A percentile compares a stretch with the other conserved stretches of the same genome.
Evolutionary conservation across 1,140 invertebrate species (phyloP).

Genomic region (Cotesia chilonis): DNA sequence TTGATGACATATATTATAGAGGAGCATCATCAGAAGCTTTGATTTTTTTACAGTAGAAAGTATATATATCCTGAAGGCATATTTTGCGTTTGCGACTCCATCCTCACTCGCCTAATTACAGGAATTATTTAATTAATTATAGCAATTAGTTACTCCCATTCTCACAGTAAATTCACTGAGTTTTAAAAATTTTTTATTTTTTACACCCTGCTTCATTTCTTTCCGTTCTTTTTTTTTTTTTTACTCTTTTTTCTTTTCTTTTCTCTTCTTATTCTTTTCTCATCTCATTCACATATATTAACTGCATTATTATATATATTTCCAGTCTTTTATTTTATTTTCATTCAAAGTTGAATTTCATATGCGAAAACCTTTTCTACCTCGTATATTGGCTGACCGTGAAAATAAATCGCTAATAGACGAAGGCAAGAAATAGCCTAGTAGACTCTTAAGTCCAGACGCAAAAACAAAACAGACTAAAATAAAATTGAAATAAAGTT

Average conservation of each 20-base stretch:
- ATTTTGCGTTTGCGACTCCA: constrained; percentile 28
- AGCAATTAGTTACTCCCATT: constrained; percentile 48
- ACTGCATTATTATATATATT: too few relatives aligned
- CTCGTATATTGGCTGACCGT: constrained; percentile 26
- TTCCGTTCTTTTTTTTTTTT: constrained; percentile 11
- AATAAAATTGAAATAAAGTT: constrained; percentile 20
- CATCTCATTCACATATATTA: too few relatives aligned
- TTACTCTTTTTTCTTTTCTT: constrained; percentile 29
- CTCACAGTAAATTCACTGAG: constrained; percentile 31
- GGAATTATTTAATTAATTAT: constrained; percentile 54
- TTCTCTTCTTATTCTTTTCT: constrained; percentile 35
- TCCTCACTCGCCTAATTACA: constrained; percentile 46
- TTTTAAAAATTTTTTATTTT: too few relatives aligned
- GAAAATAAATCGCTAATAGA: constrained; percentile 28
- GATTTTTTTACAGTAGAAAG: constrained; percentile 15
- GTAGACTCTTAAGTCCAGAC: constrained; percentile 12
- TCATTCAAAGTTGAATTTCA: constrained; percentile 37
- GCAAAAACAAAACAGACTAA: constrained; percentile 4
- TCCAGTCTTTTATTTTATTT: constrained; percentile 34
- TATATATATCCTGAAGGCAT: constrained; percentile 21
- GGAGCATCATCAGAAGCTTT: constrained; percentile 1
- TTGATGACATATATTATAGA: neutral
- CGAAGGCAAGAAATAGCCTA: constrained; percentile 4
- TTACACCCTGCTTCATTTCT: constrained; percentile 31
- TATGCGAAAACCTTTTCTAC: too few relatives aligned